Evolutionary conservation across 2,888 invertebrate species (phyloP), one percentile per base, ranked within the genome.

Genomic region (Melikaiella ostensackeni): DNA sequence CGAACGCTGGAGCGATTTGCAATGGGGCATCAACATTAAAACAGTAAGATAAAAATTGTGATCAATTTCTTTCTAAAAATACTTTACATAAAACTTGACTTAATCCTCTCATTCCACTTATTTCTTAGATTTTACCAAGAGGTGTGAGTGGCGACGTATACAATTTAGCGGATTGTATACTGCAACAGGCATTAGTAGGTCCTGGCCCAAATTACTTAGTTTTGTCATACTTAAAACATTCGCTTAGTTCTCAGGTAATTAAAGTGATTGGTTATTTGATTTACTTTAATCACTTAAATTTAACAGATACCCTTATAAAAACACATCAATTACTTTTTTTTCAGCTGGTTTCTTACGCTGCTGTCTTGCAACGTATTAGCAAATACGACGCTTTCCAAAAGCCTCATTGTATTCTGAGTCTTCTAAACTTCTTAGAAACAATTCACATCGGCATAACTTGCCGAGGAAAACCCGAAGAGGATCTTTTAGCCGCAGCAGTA

Each of bases 1-100:
- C 85, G 98, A 98, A 92, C 93, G 98, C 80, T 98, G 98, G 98
- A 96, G 96, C 1, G 98, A 98, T 91, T 94, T 98, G 63, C 97
- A 98, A 92, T 98, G 98, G 98, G 98, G 98, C 57, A 98, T 98
- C 84, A 97, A 98, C 88, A 97, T 98, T 77, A 98, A 98, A 93
- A 96, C 96, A n/a, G 97, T 95, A 88, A 91, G 92, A 35, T 35
- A 63, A 70, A 7, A 74, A 46, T 61, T 30, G 6, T 30, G 3
- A 62, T 62, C 16, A 21, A 61, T 62, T 16, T 19, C 30, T n/a
- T 21, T 19, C 6, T 38, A 35, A 35, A 38, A 38, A 42, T 38
- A 66, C 9, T 24, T 24, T 6, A 50, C 27, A 74, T 78, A 35
- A 33, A 35, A 24, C 42, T 42, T 50, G 35, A 61, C 27, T 24